Evolutionary conservation across 2,888 invertebrate species (phyloP).

Genomic region (Zaprionus lineosus): DNA sequence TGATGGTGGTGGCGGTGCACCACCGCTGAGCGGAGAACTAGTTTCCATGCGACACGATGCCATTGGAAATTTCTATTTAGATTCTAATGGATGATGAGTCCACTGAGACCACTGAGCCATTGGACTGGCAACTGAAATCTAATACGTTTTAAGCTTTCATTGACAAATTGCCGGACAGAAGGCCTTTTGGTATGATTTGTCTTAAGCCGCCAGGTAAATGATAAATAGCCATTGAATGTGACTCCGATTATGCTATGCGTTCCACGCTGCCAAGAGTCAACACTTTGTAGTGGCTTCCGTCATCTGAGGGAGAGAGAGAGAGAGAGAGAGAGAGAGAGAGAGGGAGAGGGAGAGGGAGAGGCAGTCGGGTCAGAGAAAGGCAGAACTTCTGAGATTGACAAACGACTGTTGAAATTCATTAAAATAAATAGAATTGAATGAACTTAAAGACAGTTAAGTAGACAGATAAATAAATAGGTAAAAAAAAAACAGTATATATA

Average conservation of each 20-base stretch:
- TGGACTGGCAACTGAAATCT: conserved; percentile 4
- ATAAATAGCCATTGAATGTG: conserved; percentile 70
- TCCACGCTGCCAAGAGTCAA: conserved; percentile 70
- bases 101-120: no score
- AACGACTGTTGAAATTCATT: conserved; percentile 2
- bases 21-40: conserved; percentile 46
- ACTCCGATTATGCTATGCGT: conserved; percentile 67
- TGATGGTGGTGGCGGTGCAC: conserved; percentile 42
- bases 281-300: conserved; percentile 67
- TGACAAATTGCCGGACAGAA: conserved; percentile 69
- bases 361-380: no score
- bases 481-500: no score
- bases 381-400: conserved; percentile 31
- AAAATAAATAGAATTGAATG: not conserved
- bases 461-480: not conserved
- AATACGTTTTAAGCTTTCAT: conserved; percentile 39
- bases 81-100: conserved; percentile 34
- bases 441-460: no score
- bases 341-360: no score
- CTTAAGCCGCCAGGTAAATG: conserved; percentile 55
- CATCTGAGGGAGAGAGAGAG: no score
- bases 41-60: conserved; percentile 36
- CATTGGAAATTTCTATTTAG: conserved; percentile 16
- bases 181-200: conserved; percentile 34
- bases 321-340: no score